Conservation (phyloP, 2,113 vertebrate genomes). For the Macrotis lagotis region DNA sequence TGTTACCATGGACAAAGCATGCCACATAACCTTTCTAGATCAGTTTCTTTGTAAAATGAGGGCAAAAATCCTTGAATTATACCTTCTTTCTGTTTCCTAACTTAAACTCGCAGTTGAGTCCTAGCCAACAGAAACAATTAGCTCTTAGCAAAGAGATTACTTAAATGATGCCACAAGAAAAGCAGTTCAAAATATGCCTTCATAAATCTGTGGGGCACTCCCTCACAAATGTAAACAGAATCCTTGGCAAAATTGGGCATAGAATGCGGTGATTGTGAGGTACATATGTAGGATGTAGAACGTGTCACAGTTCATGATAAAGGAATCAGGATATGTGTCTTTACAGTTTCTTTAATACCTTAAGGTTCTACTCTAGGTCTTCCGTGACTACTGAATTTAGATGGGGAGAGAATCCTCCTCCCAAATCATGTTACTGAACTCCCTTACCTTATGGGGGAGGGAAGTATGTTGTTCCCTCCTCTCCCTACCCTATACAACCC, state of each 20-base stretch:
- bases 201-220: background rate
- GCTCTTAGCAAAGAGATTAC: background rate
- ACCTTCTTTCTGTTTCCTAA: background rate
- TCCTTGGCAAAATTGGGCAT: background rate
- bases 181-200: background rate
- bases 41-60: background rate
- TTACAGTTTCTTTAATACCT: background rate
- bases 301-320: background rate
- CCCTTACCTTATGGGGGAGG: background rate
- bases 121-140: background rate
- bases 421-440: background rate
- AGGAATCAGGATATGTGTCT: background rate
- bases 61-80: background rate
- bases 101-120: background rate
- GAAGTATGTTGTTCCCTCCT: background rate
- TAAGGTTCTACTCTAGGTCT: background rate
- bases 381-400: background rate
- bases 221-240: background rate
- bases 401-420: background rate
- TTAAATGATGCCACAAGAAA: background rate
- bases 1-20: background rate
- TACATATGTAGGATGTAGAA: background rate
- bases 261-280: background rate
- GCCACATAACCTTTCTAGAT: background rate
- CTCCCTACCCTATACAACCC: background rate